Base-by-base conservation (phyloP, 1,140 invertebrate genomes). In the Anadara kagoshimensis region DNA sequence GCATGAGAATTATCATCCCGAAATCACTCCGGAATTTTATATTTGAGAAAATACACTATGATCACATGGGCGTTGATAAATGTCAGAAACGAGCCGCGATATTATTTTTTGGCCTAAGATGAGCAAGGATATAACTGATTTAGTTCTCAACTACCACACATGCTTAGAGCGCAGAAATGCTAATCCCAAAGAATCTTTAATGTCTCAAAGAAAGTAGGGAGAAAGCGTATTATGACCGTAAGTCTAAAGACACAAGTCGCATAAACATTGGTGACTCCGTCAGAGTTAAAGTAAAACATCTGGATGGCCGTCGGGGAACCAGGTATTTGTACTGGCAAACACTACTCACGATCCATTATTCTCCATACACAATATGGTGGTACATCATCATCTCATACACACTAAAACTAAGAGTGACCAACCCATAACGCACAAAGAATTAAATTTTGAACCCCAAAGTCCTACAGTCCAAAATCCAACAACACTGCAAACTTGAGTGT, bases 21-120 rank as follows among this genome's bases (percentile, higher is more conserved):
- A 24, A 5, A 11, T 36, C 22, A 1, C 24, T 65, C 26, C 26
- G 76, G 44, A 24, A 45, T 18, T 43, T 76, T 0, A 77, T 81
- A 51, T 47, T 79, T 8, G 53, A 74, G 5, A 36, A 20, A 43
- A 47, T 76, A 47, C 75, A 79, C 56, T 22, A 41, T 26, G 73
- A 77, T 69, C 78, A 78, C 54, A 68, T 81, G 49, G 73, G 69
- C 44, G 67, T 76, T 24, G 62, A 81, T 49, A 66, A 80, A 75
- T 54, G 45, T 58, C 24, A 24, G 18, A 53, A 11, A 63, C 71
- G 12, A 74, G 78, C 1, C 26, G 71, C 36, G 68, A 76, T 22
- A 47, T 63, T 12, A 20, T 80, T 22, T 80, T 76, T 71, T 82
- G 74, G 76, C 79, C 69, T 11, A 51, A 20, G 20, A 63, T 81